Base-by-base conservation (phyloP, 2,797 vertebrate species). In the Lithobates pipiens region DNA sequence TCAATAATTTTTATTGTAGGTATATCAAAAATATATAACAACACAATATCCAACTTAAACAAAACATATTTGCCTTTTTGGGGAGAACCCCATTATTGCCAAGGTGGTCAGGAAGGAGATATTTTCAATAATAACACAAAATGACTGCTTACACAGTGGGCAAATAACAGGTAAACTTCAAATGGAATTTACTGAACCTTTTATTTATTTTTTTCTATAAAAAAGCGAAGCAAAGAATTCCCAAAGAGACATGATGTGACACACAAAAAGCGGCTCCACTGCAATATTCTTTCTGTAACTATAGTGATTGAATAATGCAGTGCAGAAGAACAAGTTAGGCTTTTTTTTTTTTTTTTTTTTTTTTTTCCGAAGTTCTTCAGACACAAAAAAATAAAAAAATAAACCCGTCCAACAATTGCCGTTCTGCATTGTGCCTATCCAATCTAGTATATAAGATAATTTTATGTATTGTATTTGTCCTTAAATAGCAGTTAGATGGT, bases 281-380 rank as follows among this genome's bases (percentile, higher is more conserved):
- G 42, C 65, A 80, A 68, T 50, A 32, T 80, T 70, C 44, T 50
- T 39, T 36, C 77, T 80, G 77, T 80, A 77, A 77, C 76, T 77
- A 77, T 63, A 77, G 57, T 77, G 76, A 77, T 77, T 77, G 76
- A 77, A 77, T 82, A 54, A 73, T 82, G 80, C 70, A 74, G 50
- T 70, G 44, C 27, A 29, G n/a, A 61, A 61, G 77, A 61, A 69
- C 34, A 57, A 42, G 68, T 44, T 80, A 29, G 27, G 29, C 2
- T 7, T 29, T 61, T 61, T 61, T 57, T 57, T 0, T n/a, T n/a
- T n/a, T n/a, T n/a, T n/a, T n/a, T n/a, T n/a, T n/a, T n/a, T n/a
- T n/a, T n/a, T n/a, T 11, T 7, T 42, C 5, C 16, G 15, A 18
- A 61, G 21, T 18, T 23, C n/a, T 61, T 61, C 54, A 61, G 54